Evolutionary conservation across 2,113 vertebrate genomes (phyloP).

Genomic region (Monopterus albus): DNA sequence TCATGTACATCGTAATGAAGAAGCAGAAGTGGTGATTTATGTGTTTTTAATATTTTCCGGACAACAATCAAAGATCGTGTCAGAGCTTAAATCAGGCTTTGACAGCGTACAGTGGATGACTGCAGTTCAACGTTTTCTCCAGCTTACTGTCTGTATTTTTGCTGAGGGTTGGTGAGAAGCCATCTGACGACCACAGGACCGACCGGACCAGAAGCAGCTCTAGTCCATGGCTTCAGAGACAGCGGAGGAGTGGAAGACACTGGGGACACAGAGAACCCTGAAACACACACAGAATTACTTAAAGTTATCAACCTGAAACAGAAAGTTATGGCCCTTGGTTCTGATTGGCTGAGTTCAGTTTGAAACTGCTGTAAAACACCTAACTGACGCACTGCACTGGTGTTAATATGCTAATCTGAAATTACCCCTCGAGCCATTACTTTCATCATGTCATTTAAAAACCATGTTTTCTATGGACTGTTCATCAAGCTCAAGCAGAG

Average conservation of each 20-base stretch:
- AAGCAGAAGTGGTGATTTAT: no score
- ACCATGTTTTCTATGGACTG: background rate
- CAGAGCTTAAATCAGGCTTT: background rate
- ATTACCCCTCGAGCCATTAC: background rate
- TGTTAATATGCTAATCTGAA: slow-evolving; percentile 13
- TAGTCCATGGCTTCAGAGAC: slow-evolving; percentile 75
- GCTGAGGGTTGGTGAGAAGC: slow-evolving; percentile 73
- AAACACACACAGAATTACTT: slow-evolving; percentile 30
- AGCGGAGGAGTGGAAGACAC: slow-evolving; percentile 51
- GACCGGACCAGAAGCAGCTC: slow-evolving; percentile 55
- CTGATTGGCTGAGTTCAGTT: slow-evolving; percentile 8
- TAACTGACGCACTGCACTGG: background rate
- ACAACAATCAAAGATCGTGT: no score
- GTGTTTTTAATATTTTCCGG: no score
- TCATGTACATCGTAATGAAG: no score
- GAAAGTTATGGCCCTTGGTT: background rate
- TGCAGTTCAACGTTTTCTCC: background rate
- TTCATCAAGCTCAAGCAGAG: background rate
- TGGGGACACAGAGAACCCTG: slow-evolving; percentile 59
- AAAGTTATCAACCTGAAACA: slow-evolving; percentile 11
- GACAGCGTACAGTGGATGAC: background rate
- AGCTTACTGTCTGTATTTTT: slow-evolving; percentile 77
- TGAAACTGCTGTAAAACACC: slow-evolving; percentile 6
- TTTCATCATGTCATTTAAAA: slow-evolving; percentile 32
- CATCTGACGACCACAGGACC: slow-evolving; percentile 72